A percentile compares a stretch with the other conserved stretches of the same genome.
Conservation (phyloP, 2,888 invertebrate genomes). For the Dasysyrphus albostriatus region DNA sequence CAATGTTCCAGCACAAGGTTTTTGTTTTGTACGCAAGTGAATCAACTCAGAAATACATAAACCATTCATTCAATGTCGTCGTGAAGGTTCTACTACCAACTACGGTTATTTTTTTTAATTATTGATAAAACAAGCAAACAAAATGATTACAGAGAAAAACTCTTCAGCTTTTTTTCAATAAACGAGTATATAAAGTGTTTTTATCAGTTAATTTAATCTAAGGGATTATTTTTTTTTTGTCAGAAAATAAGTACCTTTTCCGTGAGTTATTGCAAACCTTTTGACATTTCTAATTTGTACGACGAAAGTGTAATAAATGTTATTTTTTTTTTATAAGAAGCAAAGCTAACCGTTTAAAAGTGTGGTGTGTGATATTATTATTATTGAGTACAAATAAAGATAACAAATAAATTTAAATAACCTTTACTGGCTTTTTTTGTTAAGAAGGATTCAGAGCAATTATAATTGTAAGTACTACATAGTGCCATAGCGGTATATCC, state of each 20-base stretch:
- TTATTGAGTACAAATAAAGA: too few species aligned
- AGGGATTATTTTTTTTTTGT: background rate
- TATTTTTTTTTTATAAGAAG: too few species aligned
- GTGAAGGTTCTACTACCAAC: background rate
- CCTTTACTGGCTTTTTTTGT: too few species aligned
- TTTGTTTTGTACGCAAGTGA: background rate
- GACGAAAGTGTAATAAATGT: too few species aligned
- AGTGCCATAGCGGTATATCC: too few species aligned
- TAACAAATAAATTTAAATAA: too few species aligned
- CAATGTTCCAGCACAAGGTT: background rate
- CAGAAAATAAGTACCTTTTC: too few species aligned
- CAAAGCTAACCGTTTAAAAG: too few species aligned
- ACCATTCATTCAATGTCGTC: background rate
- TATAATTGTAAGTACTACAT: too few species aligned
- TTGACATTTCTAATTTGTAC: background rate
- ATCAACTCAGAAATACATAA: background rate
- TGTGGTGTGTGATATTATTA: too few species aligned
- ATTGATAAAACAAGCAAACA: background rate
- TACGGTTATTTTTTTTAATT: background rate
- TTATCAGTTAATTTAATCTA: background rate
- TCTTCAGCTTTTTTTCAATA: too few species aligned
- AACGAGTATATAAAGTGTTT: background rate
- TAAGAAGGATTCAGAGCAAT: too few species aligned
- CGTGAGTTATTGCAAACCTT: background rate
- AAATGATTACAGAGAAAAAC: background rate